Percentiles rank a stretch among this genome's conserved stretches.
phyloP scores from a whole-genome alignment of 2,888 invertebrate genomes.

The Eupelmus urozonus region DNA sequence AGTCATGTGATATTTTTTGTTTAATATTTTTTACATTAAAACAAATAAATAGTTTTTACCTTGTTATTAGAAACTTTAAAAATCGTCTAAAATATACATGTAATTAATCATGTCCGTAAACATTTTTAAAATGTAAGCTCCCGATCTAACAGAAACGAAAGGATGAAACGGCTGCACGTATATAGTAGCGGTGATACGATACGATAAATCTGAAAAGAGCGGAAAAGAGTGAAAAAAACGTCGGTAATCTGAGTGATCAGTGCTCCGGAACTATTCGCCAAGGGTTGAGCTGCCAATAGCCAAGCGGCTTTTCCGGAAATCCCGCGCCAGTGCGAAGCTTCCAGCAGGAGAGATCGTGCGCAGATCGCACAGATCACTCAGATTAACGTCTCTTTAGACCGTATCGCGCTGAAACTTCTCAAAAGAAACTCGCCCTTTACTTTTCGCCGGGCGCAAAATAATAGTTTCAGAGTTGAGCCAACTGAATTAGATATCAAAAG shows the following conservation, averaged over 20 bases:
- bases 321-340: conserved; percentile 9
- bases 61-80: no score
- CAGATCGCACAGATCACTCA: conserved; percentile 39
- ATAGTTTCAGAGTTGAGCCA: not conserved
- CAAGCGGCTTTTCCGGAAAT: conserved; percentile 38
- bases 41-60: no score
- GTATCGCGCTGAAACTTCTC: conserved; percentile 19
- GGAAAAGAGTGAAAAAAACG: not conserved
- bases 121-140: not conserved
- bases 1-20: no score
- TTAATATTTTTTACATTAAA: no score
- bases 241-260: conserved; percentile 48
- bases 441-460: conserved; percentile 14
- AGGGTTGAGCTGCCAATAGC: conserved; percentile 40
- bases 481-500: not conserved
- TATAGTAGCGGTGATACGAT: not conserved
- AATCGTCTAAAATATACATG: no score
- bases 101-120: not conserved
- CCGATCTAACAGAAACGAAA: not conserved
- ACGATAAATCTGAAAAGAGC: not conserved
- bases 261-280: conserved; percentile 26
- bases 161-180: no score
- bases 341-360: not conserved
- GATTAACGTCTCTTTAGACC: conserved; percentile 41
- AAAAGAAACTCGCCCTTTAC: not conserved